Evolutionary conservation across 1,140 invertebrate genomes (phyloP).

Genomic region (Lepidurus packardi): DNA sequence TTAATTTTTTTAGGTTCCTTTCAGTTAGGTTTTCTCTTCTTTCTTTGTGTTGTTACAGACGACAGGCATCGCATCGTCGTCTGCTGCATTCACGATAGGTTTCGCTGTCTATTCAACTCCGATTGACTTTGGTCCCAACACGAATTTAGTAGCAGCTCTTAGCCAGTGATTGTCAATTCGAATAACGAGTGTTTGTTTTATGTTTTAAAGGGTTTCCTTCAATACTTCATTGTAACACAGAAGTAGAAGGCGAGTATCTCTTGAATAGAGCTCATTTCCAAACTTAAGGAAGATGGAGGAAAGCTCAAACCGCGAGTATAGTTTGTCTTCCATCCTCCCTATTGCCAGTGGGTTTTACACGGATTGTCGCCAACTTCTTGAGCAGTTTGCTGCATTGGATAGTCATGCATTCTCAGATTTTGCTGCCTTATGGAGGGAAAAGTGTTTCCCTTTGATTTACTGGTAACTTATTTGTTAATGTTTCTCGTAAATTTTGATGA

Average conservation of each 20-base stretch:
- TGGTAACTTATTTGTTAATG: background rate
- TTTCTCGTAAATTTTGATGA: background rate
- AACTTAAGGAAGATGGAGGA: background rate
- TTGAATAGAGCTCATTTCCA: background rate
- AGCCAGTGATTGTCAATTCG: too few species aligned
- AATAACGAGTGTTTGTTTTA: too few species aligned
- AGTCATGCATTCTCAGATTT: background rate
- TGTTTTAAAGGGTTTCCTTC: too few species aligned
- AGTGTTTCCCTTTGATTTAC: background rate
- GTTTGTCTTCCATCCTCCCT: background rate
- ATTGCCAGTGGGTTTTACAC: conserved; percentile 14
- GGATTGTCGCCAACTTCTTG: background rate
- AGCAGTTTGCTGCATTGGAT: background rate
- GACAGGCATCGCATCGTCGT: too few species aligned
- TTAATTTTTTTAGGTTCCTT: too few species aligned
- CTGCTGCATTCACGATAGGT: too few species aligned
- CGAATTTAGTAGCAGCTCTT: too few species aligned
- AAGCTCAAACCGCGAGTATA: background rate
- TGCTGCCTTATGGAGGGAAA: background rate
- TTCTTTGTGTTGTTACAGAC: too few species aligned
- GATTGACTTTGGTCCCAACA: too few species aligned
- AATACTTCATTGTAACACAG: too few species aligned
- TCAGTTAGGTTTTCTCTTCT: too few species aligned
- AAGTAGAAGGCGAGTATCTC: background rate
- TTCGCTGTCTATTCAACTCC: too few species aligned